A percentile compares a stretch with the other conserved stretches of the same genome.
These are phyloP conservation scores for Calliopum simillimum DNA, from an alignment of 2,888 invertebrate genomes.

Conservation along the genomic window DNA sequence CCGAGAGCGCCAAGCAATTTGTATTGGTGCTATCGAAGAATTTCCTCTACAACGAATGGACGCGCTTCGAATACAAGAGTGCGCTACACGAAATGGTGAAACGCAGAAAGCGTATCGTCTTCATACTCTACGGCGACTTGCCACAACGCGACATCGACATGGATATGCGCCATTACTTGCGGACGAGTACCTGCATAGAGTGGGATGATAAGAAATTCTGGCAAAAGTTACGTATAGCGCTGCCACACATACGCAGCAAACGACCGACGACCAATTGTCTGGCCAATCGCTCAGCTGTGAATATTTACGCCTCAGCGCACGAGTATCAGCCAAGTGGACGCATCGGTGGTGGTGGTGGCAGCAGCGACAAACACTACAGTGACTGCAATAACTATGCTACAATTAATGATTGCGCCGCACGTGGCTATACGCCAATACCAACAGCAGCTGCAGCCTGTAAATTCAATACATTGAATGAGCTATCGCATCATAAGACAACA, in stretches of 20 bases:
- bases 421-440: conserved; percentile 63
- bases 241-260: conserved; percentile 72
- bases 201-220: conserved; percentile 97
- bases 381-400: conserved; percentile 67
- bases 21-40: conserved; percentile 91
- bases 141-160: conserved; percentile 90
- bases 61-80: conserved; percentile 93
- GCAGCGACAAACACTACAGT: conserved; percentile 54
- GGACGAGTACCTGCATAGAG: conserved; percentile 91
- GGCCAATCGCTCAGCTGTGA: conserved; percentile 71
- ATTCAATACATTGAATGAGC: conserved; percentile 63
- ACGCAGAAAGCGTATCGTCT: conserved; percentile 86
- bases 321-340: conserved; percentile 55
- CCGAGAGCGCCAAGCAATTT: conserved; percentile 89
- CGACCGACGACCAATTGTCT: conserved; percentile 58
- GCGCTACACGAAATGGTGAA: conserved; percentile 91
- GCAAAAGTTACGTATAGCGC: conserved; percentile 92
- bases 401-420: conserved; percentile 62
- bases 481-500: conserved; percentile 49
- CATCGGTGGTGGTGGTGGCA: conserved; percentile 43
- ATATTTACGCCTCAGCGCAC: conserved; percentile 77
- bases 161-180: conserved; percentile 89
- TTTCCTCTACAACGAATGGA: conserved; percentile 96
- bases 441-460: conserved; percentile 62
- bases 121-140: conserved; percentile 90